A percentile compares a stretch with the other conserved stretches of the same genome.
phyloP scores from a whole-genome alignment of 2,797 vertebrate genomes.

The Petrocephalus sullivani region DNA sequence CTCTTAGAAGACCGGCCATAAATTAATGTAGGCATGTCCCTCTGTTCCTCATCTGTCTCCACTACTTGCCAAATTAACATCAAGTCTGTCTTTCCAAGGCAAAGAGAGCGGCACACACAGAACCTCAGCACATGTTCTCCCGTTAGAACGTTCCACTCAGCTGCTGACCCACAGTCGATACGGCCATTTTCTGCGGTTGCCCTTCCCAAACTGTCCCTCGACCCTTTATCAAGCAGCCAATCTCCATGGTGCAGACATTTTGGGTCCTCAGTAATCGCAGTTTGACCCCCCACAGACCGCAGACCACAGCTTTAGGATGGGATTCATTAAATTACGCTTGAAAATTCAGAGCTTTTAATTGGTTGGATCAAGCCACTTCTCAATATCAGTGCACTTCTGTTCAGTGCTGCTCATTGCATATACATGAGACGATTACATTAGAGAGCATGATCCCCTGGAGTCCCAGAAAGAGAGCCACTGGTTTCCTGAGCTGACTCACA shows the following conservation, averaged over 20 bases:
- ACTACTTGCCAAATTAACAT: neutral
- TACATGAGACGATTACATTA: neutral
- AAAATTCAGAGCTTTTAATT: constrained; percentile 2
- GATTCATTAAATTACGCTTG: neutral
- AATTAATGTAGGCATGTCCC: neutral
- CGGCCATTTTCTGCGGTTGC: neutral
- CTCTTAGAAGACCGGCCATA: neutral
- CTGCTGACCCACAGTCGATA: neutral
- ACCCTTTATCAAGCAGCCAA: neutral
- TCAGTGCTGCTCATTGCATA: neutral
- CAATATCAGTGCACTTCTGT: neutral
- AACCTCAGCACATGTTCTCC: neutral
- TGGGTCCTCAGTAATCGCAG: neutral
- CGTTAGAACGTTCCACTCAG: neutral
- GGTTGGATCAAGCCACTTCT: neutral
- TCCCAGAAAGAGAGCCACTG: neutral
- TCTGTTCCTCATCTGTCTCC: neutral
- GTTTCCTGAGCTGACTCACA: neutral
- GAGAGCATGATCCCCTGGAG: neutral
- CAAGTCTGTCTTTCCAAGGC: neutral
- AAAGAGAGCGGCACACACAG: neutral
- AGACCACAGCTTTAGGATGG: neutral
- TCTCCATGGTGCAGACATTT: neutral
- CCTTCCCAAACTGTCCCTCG: neutral
- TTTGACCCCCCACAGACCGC: neutral